Evolutionary conservation across 2,888 invertebrate species (phyloP).

Genomic region (Sipha maydis): DNA sequence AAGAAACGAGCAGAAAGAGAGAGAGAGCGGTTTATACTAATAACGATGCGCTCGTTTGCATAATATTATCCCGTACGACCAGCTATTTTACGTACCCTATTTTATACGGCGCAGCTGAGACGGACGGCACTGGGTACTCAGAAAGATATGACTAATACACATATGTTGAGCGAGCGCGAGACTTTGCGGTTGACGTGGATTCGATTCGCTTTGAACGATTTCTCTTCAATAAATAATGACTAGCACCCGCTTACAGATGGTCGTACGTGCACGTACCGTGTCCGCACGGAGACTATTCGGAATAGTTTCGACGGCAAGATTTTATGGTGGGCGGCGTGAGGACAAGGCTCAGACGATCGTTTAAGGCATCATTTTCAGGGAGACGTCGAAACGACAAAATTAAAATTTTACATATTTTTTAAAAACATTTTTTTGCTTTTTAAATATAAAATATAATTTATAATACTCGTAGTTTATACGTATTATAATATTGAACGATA

Average conservation of each 20-base stretch:
- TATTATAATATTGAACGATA: too few species aligned
- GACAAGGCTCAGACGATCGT: too few species aligned
- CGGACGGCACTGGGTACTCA: not conserved
- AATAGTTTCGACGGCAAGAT: too few species aligned
- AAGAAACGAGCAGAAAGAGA: not conserved
- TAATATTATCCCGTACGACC: constrained; percentile 8
- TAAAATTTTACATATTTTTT: too few species aligned
- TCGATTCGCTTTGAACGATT: constrained; percentile 21
- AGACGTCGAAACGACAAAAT: too few species aligned
- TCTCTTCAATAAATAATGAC: constrained; percentile 32
- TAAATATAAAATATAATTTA: too few species aligned
- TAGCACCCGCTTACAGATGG: not conserved
- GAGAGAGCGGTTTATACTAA: not conserved
- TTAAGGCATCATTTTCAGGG: too few species aligned
- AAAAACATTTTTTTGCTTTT: too few species aligned
- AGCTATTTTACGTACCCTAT: not conserved
- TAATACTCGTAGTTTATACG: too few species aligned
- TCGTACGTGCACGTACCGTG: too few species aligned
- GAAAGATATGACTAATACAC: not conserved
- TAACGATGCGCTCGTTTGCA: not conserved
- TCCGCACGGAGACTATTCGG: too few species aligned
- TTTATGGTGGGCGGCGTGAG: too few species aligned
- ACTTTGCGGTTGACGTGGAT: constrained; percentile 31
- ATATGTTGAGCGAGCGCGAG: constrained; percentile 12
- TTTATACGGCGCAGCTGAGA: not conserved